phyloP scores from a whole-genome alignment of 2,113 vertebrate genomes.

The Brachionichthys hirsutus region DNA sequence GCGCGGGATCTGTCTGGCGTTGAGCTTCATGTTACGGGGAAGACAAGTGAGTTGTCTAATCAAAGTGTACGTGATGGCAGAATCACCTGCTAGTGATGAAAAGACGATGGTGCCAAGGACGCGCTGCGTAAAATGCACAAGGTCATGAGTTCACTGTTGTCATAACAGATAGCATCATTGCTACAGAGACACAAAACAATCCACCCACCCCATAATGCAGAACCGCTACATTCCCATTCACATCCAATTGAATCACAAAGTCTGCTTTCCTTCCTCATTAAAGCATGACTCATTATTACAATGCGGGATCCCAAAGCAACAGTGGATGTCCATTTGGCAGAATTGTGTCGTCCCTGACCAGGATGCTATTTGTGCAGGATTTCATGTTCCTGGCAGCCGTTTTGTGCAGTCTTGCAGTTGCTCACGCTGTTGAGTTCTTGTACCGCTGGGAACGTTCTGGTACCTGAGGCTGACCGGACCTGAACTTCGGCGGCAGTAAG shows the following conservation, averaged over 20 bases:
- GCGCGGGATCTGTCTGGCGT: slow-evolving; percentile 39
- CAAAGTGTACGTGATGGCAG: slow-evolving; percentile 35
- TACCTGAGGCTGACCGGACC: slow-evolving; percentile 26
- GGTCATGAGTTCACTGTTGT: slow-evolving; percentile 39
- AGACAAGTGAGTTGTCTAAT: slow-evolving; percentile 54
- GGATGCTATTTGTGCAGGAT: slow-evolving; percentile 8
- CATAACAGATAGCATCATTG: slow-evolving; percentile 6
- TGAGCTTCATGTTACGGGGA: slow-evolving; percentile 46
- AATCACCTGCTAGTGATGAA: slow-evolving; percentile 43
- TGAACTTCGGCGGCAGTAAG: slow-evolving; percentile 27
- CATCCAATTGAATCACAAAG: slow-evolving; percentile 15
- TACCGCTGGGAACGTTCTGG: slow-evolving; percentile 13
- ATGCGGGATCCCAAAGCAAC: slow-evolving; percentile 23
- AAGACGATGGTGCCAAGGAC: slow-evolving; percentile 50
- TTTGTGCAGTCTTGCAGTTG: slow-evolving; percentile 7
- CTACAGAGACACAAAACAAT: not conserved
- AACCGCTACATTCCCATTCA: slow-evolving; percentile 11
- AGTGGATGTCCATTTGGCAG: slow-evolving; percentile 12
- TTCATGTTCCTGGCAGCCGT: slow-evolving; percentile 24
- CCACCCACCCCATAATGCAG: not conserved
- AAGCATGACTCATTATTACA: slow-evolving; percentile 13
- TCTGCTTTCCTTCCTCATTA: slow-evolving; percentile 22
- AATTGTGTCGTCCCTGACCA: slow-evolving; percentile 3
- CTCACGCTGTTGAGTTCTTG: slow-evolving; percentile 16
- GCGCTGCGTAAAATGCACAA: slow-evolving; percentile 23